phyloP scores from a whole-genome alignment of 2,888 invertebrate species.

The Ischnura elegans region DNA sequence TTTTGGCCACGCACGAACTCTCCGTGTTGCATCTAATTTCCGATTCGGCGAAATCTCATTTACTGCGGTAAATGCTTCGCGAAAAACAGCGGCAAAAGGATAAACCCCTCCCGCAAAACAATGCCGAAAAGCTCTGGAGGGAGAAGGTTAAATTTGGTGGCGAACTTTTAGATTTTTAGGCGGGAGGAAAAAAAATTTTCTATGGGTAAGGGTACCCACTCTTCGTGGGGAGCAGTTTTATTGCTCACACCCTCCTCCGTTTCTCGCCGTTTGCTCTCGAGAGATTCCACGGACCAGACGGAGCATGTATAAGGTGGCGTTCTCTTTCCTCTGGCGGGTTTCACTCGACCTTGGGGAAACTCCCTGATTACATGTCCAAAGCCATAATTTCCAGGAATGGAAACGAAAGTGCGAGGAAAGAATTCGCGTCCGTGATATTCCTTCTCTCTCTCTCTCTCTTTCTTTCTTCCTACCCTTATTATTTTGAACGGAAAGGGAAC shows the following conservation, averaged over 20 bases:
- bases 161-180: background rate
- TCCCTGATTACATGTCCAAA: conserved; percentile 16
- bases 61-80: background rate
- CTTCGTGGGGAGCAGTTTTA: background rate
- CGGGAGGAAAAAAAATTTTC: background rate
- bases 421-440: background rate
- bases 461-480: background rate
- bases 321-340: background rate
- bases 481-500: no score
- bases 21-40: background rate
- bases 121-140: background rate
- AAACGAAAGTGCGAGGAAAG: background rate
- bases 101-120: background rate
- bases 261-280: background rate
- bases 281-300: background rate
- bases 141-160: background rate
- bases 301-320: background rate
- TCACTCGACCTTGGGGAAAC: conserved; percentile 2
- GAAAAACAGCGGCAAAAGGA: background rate
- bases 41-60: conserved; percentile 36
- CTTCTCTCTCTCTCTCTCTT: background rate
- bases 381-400: conserved; percentile 4
- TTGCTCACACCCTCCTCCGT: background rate
- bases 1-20: conserved; percentile 5
- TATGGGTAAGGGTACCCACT: background rate